Base-by-base conservation (phyloP, 2,888 invertebrate species). In the Philopedon plagiatum region DNA sequence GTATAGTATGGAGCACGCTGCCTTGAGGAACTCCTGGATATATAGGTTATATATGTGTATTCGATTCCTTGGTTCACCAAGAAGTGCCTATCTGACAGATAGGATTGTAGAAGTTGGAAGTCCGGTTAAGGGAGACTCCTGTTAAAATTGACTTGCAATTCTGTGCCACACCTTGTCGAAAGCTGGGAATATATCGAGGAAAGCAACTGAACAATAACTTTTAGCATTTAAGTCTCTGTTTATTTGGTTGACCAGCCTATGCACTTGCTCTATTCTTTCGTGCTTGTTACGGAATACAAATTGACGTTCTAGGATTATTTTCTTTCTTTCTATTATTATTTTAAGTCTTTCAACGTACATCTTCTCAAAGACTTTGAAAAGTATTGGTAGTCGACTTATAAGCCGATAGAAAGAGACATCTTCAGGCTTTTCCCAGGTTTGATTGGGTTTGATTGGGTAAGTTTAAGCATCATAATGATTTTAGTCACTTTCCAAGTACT, bases 91-190 rank as follows among this genome's bases (percentile, higher is more conserved):
- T 71, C 54, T 21, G 44, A 63, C 2, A 75, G 58, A 19, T 77
- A 74, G 0, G 75, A 75, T 77, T 77, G 75, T 11, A 72, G 37
- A 37, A 74, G 13, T 39, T n/a, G 64, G 37, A 46, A 75, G 51
- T 54, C 57, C 5, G 51, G 19, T 74, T 62, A 13, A 21, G 62
- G 46, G 11, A 62, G 44, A 3, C 26, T 15, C 19, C 63, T 64
- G 46, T 77, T 77, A 5, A 76, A 57, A 65, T 77, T 77, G 29
- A 37, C 29, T 26, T 62, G 68, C 11, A 76, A 41, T 8, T 76
- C 77, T 34, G 61, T 78, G 77, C 75, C 76, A 77, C 8, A 80
- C 80, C 44, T 71, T 78, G 57, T 80, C 79, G 61, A 80, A 80
- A 3, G 79, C 78, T 56, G 79, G 78, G 9, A 73, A 62, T 21